Conservation (phyloP, 2,797 vertebrate genomes). For the Phalloptychus januarius region DNA sequence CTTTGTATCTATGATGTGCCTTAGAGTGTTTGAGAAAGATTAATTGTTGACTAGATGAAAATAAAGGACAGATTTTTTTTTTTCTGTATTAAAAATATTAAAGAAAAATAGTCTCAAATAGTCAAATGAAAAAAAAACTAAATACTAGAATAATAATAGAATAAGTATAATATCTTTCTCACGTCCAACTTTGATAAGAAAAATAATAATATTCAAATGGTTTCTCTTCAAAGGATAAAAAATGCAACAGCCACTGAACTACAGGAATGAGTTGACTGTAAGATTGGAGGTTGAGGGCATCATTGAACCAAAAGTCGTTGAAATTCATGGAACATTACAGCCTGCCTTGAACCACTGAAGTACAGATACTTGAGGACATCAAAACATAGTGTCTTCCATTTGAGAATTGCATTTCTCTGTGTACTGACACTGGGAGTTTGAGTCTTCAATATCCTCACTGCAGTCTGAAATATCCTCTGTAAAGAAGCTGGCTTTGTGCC, state of each 20-base stretch:
- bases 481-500: conserved; percentile 30
- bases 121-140: not conserved
- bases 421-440: conserved; percentile 19
- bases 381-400: conserved; percentile 33
- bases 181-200: conserved; percentile 2
- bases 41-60: not conserved
- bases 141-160: no score
- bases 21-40: not conserved
- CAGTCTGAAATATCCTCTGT: conserved; percentile 46
- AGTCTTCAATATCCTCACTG: conserved; percentile 33
- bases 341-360: conserved; percentile 29
- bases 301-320: conserved; percentile 50
- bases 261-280: conserved; percentile 4
- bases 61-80: no score
- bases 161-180: not conserved
- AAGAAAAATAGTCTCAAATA: no score
- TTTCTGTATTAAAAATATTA: no score
- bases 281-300: conserved; percentile 2
- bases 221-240: conserved; percentile 12
- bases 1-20: not conserved
- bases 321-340: conserved; percentile 47
- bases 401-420: conserved; percentile 24
- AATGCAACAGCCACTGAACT: not conserved
- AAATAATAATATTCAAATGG: conserved; percentile 19
- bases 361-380: conserved; percentile 39